These are phyloP conservation scores for Luperina nickerlii DNA, from an alignment of 2,888 invertebrate genomes.

Conservation along the genomic window DNA sequence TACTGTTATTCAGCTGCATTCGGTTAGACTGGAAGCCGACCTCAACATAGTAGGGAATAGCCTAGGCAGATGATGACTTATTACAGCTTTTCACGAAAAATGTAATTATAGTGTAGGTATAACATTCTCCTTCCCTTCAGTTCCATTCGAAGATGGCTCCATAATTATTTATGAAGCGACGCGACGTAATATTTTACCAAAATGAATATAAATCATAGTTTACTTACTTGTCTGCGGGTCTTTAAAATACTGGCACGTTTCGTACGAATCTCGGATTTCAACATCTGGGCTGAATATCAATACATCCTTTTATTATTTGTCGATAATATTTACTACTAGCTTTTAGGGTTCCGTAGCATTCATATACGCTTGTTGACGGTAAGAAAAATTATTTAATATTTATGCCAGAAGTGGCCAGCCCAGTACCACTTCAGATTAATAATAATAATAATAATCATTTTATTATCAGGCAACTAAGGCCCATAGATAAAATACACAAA, in stretches of 20 bases:
- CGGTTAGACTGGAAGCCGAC: too few relatives aligned
- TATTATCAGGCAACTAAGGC: too few relatives aligned
- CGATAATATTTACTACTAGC: constrained; percentile 32
- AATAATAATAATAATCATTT: too few relatives aligned
- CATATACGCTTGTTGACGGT: not conserved
- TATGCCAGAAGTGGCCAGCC: too few relatives aligned
- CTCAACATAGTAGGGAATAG: too few relatives aligned
- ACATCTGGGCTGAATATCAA: constrained; percentile 48
- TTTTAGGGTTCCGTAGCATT: constrained; percentile 21
- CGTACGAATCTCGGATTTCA: constrained; percentile 19
- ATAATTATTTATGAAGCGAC: constrained; percentile 21
- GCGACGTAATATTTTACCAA: not conserved
- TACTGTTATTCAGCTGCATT: too few relatives aligned
- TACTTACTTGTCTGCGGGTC: not conserved
- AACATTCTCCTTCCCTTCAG: not conserved
- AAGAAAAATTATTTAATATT: too few relatives aligned
- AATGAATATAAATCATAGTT: constrained; percentile 23
- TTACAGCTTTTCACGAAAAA: not conserved
- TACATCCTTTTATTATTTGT: constrained; percentile 32
- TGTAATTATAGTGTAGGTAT: not conserved
- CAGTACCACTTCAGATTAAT: not conserved
- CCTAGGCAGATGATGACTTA: too few relatives aligned
- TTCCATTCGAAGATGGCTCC: not conserved
- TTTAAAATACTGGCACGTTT: constrained; percentile 26
- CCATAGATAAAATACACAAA: too few relatives aligned